A percentile compares a stretch with the other conserved stretches of the same genome.
Evolutionary conservation across 2,888 invertebrate genomes (phyloP).

Genomic region (Cerastis leucographa): DNA sequence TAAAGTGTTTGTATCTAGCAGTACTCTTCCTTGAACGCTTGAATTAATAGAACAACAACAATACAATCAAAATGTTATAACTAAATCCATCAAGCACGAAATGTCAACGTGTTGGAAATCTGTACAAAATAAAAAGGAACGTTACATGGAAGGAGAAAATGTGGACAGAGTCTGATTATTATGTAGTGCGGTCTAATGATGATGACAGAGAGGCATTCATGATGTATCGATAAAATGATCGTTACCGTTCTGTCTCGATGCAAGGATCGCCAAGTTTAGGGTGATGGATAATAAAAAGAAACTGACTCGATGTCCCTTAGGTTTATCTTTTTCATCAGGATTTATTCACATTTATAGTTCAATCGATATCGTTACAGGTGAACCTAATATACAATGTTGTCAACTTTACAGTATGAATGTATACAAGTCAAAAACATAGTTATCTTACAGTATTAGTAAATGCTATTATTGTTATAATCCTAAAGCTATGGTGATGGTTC

Average conservation of each 20-base stretch:
- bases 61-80: constrained; percentile 76
- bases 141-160: constrained; percentile 84
- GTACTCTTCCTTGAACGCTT: constrained; percentile 81
- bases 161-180: constrained; percentile 85
- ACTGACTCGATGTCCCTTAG: constrained; percentile 83
- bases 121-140: constrained; percentile 77
- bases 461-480: constrained; percentile 89
- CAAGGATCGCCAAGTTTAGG: constrained; percentile 87
- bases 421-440: constrained; percentile 90
- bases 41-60: constrained; percentile 77
- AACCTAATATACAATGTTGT: constrained; percentile 87
- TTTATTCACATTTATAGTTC: constrained; percentile 90
- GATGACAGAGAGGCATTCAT: constrained; percentile 90
- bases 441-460: constrained; percentile 88
- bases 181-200: constrained; percentile 88
- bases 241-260: constrained; percentile 89
- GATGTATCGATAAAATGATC: constrained; percentile 89
- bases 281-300: constrained; percentile 84
- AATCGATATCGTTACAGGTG: constrained; percentile 87
- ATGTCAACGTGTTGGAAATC: constrained; percentile 80
- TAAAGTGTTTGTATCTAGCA: constrained; percentile 57
- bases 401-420: constrained; percentile 88
- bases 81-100: constrained; percentile 83
- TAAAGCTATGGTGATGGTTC: constrained; percentile 89
- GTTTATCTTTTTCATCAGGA: constrained; percentile 84